Base-by-base conservation (phyloP, 2,113 vertebrate species). In the Barnardius zonarius region DNA sequence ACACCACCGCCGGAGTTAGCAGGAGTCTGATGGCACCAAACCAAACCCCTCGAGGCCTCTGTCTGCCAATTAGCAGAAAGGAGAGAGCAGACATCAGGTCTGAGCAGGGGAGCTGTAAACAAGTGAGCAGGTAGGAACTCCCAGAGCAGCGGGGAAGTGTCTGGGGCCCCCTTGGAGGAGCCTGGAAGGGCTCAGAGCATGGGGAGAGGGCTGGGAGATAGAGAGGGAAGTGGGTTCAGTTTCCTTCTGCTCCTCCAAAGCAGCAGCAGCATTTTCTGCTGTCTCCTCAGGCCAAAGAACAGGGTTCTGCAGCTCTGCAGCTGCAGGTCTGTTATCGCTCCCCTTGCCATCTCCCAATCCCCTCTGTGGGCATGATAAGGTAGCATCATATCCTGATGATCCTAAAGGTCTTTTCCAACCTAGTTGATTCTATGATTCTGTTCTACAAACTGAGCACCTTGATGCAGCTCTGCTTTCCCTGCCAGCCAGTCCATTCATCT, bases 61-160 rank as follows among this genome's bases (percentile, higher is more conserved):
- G 90, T 91, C 93, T 96, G 93, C 92, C 83, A 66, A 86, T 92
- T 72, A 94, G 95, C 93, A 93, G 93, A 91, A n/a, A 96, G 92
- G 62, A 95, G 93, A 92, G 74, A 94, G 88, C 95, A 97, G 95
- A 97, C 95, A 96, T 52, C 92, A 84, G 93, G 96, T 95, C 95
- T 97, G 95, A 95, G 92, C 86, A 3, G 30, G n/a, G 83, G 66
- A 97, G 64, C 74, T 87, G 92, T 96, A 97, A 96, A 97, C 95
- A 95, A 88, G 84, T 0, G 12, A 95, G 89, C 88, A 97, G 95
- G 93, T 96, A 86, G 92, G 74, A 96, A 31, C 83, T 87, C 86
- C 83, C 17, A 3, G 82, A 0, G 0, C 57, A 61, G 46, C 5
- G 0, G 61, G 75, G 80, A 57, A 13, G 73, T 0, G 66, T 37